Evolutionary conservation across 2,113 vertebrate genomes (phyloP), one percentile per base, ranked within the genome.

Genomic region (Pyrgilauda ruficollis): DNA sequence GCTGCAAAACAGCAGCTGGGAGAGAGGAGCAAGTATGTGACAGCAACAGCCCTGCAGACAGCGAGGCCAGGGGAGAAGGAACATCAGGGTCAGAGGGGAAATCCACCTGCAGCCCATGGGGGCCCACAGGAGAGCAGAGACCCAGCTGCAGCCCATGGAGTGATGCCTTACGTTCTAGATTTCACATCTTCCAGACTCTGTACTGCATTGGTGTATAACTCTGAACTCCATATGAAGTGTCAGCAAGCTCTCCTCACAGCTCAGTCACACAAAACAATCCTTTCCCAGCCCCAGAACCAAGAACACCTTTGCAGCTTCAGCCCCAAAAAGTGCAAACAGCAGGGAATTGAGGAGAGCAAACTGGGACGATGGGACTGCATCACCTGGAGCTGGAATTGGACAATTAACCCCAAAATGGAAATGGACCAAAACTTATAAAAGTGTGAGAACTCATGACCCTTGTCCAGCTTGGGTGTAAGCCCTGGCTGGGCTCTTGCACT

Each of bases 401-500:
- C 50, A 72, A 26, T 72, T 14, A 43, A 55, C 30, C 37, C 50
- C 69, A 43, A 8, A 0, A 26, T 26, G 16, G 11, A 55, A 72
- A 72, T 43, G 30, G 37, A 41, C 8, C 35, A 72, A 33, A 72
- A 41, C 5, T 26, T 6, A 8, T 6, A 33, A 24, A 52, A 70
- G 27, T 23, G 68, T 39, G 68, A 53, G 8, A 43, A 53, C 15
- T 33, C 1, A 0, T 41, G 28, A 33, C 13, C 14, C 10, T 31
- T 6, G 1, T 33, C 37, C 37, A 53, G 31, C 28, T 19, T 8
- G 50, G 28, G 69, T 55, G 69, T 0, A 72, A 72, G 50, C 37
- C 37, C 0, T 0, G 1, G 50, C 37, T 1, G 2, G 50, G 30
- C 37, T 33, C 37, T 55, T 53, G 50, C 7, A 3, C 11, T 33